Conservation (phyloP, 2,797 vertebrate species). For the Sphaeramia orbicularis region DNA sequence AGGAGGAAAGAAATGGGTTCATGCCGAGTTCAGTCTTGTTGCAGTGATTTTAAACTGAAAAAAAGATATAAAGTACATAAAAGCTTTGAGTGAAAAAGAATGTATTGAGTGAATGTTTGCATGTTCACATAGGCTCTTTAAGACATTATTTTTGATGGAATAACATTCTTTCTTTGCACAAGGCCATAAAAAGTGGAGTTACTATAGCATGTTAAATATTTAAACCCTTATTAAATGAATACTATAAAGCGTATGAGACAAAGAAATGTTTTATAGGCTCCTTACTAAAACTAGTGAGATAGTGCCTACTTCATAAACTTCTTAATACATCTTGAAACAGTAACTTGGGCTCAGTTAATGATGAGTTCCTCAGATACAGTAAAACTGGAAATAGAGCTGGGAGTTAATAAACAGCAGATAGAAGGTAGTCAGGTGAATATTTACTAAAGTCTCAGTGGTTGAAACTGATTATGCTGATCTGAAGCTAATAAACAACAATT, state of each 20-base stretch:
- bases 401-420: constrained; percentile 17
- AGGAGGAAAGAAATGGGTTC: background rate
- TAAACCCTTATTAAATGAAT: background rate
- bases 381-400: constrained; percentile 2
- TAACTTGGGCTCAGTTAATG: constrained; percentile 2
- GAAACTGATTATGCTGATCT: constrained; percentile 26
- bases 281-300: constrained; percentile 9
- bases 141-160: background rate
- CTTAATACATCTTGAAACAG: constrained; percentile 9
- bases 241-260: background rate
- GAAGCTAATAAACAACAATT: constrained; percentile 23
- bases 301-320: constrained; percentile 8
- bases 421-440: constrained; percentile 14
- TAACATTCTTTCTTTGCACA: background rate
- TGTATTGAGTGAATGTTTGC: background rate
- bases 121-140: background rate
- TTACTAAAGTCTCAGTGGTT: constrained; percentile 7
- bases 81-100: too few relatives aligned
- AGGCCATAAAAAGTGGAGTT: background rate
- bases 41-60: background rate
- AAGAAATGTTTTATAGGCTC: background rate
- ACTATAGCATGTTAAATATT: background rate
- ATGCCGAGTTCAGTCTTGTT: background rate
- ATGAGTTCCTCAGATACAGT: constrained; percentile 4
- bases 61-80: background rate